Evolutionary conservation across 2,888 invertebrate species (phyloP).

Genomic region (Ischnus inquisitorius): DNA sequence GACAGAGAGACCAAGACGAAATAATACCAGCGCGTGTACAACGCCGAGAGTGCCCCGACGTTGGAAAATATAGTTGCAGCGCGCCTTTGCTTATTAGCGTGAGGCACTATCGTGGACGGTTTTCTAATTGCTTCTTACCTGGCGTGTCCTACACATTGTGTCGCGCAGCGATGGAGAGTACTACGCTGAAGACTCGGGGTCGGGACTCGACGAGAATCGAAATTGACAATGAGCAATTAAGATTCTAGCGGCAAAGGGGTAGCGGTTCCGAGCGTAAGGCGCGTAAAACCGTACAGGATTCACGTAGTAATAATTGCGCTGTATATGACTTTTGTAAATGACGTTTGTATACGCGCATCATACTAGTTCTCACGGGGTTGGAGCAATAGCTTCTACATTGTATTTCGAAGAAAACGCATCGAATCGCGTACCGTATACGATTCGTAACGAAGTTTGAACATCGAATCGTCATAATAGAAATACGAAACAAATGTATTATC

Average conservation of each 20-base stretch:
- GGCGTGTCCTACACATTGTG: neutral
- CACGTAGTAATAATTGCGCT: neutral
- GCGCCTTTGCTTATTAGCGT: slow-evolving; percentile 58
- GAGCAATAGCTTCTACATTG: too few species aligned
- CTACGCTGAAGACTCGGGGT: neutral
- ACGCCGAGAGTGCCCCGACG: neutral
- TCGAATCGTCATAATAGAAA: too few species aligned
- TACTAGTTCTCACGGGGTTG: neutral
- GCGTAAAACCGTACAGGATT: slow-evolving; percentile 3
- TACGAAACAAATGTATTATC: too few species aligned
- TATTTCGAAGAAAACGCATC: too few species aligned
- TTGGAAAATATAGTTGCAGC: slow-evolving; percentile 20
- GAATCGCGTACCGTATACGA: too few species aligned
- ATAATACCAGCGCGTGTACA: neutral
- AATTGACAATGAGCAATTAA: slow-evolving; percentile 58
- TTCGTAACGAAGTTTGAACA: too few species aligned
- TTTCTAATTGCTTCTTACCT: slow-evolving; percentile 56
- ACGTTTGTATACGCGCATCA: neutral
- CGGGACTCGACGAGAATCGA: slow-evolving; percentile 13
- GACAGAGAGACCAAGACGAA: neutral
- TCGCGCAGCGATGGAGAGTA: neutral
- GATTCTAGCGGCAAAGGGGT: slow-evolving; percentile 26
- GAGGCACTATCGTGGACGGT: slow-evolving; percentile 23
- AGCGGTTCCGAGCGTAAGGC: slow-evolving; percentile 49
- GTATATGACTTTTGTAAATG: neutral